Evolutionary conservation across 2,888 invertebrate species (phyloP).

Genomic region (Noctua pronuba): DNA sequence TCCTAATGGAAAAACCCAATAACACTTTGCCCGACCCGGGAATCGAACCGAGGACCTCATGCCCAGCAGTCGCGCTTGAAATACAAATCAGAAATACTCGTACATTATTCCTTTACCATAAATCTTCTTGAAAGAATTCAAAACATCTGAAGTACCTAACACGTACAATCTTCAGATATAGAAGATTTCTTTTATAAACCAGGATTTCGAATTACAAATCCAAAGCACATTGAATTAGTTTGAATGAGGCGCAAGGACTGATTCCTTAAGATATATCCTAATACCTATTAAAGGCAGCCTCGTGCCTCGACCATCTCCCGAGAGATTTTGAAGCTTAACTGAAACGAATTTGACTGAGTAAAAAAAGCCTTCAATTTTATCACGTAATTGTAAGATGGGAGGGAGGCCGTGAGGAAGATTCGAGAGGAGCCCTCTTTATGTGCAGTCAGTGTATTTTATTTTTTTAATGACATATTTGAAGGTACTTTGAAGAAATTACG

Average conservation of each 20-base stretch:
- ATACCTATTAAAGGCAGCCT: slow-evolving; percentile 71
- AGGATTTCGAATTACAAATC: slow-evolving; percentile 68
- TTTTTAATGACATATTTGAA: slow-evolving; percentile 54
- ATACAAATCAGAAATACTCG: not conserved
- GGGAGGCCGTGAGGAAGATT: slow-evolving; percentile 60
- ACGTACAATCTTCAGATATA: slow-evolving; percentile 13
- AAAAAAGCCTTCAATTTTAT: slow-evolving; percentile 81
- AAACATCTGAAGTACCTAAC: not conserved
- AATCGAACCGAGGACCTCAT: too few relatives aligned
- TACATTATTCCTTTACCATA: not conserved
- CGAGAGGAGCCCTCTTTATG: slow-evolving; percentile 51
- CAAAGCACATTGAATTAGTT: slow-evolving; percentile 66
- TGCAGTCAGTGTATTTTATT: slow-evolving; percentile 60
- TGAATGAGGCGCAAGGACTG: slow-evolving; percentile 65
- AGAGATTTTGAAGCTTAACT: slow-evolving; percentile 77
- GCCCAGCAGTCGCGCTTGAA: not conserved
- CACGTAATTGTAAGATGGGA: slow-evolving; percentile 78
- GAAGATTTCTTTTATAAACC: slow-evolving; percentile 25
- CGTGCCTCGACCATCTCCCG: slow-evolving; percentile 67
- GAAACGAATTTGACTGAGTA: slow-evolving; percentile 80
- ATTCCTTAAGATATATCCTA: slow-evolving; percentile 71
- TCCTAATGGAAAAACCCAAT: too few relatives aligned
- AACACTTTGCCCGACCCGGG: too few relatives aligned
- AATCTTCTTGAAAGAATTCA: not conserved
- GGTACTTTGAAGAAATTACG: slow-evolving; percentile 38